Base-by-base conservation (phyloP, 2,797 vertebrate species). In the Anguilla pacifica region DNA sequence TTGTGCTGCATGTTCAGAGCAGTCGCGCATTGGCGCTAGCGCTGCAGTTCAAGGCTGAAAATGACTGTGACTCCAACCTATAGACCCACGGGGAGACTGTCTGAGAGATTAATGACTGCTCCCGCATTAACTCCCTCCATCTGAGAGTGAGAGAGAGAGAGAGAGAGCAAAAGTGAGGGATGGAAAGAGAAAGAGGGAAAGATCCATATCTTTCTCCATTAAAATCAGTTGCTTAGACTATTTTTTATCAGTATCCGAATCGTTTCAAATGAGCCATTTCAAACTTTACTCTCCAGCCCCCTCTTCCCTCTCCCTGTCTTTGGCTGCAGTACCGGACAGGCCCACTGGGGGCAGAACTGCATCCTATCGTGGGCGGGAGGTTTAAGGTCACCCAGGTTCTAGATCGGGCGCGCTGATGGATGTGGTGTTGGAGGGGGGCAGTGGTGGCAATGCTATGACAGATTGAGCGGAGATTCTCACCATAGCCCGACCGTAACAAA, bases 21-120 rank as follows among this genome's bases (percentile, higher is more conserved):
- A 19, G 35, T 39, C 19, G 19, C n/a, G 3, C 22, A 25, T n/a
- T 67, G 1, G 25, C 13, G 61, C 17, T 22, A 22, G 4, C 19
- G 22, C 77, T 49, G 77, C 77, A 81, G 77, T 25, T 81, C 77
- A 25, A 81, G 77, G 77, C 39, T 22, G 77, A 4, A n/a, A 81
- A 19, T 43, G 77, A 87, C 89, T 91, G 93, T 94, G 94, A 95
- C 91, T 93, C 72, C 92, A 92, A 93, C 93, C 92, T 92, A 93
- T 89, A 92, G 93, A 94, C 91, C 94, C 86, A 93, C 94, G 93
- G 92, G 92, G 93, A 88, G 88, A 87, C 92, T 95, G 95, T 96
- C 95, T 94, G 92, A 85, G 94, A 95, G 95, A 95, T 95, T 94
- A 95, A 95, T 95, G 94, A 93, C 90, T 93, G 92, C 93, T 86